Base-by-base conservation (phyloP, 2,888 invertebrate species). In the Drosophila ezoana region DNA sequence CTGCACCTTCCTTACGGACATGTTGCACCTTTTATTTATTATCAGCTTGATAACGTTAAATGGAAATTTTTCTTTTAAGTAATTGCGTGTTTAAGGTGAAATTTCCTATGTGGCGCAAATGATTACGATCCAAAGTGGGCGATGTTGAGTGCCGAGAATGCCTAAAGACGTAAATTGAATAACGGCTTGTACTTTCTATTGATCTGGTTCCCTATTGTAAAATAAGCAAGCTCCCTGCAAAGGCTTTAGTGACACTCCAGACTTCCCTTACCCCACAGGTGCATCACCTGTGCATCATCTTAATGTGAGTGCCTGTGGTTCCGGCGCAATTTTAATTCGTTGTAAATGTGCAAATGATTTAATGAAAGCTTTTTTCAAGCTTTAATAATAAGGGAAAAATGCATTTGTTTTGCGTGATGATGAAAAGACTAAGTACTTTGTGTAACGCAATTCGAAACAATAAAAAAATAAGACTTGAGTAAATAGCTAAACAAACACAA, bases 31-130 rank as follows among this genome's bases (percentile, higher is more conserved):
- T 60, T 66, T 66, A 64, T 75, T 62, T 61, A 47, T 64, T 84
- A 84, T 84, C 89, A 81, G 67, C 62, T 63, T 76, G 85, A 84
- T 76, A 72, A 67, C 81, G 76, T 84, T 87, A 87, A 87, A 81
- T 81, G 77, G 68, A 85, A 8, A 72, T 62, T 72, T 72, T 78
- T 28, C 59, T 63, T 56, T 54, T 64, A 56, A 79, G 85, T 87
- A 28, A 28, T 28, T 28, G 28, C 28, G 28, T 28, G 28, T 28
- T 28, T 8, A 28, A 8, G 28, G 72, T 72, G 73, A 76, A 69
- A 59, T 74, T 45, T 78, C 52, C 48, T 52, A 53, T 59, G 62
- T 62, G 58, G 58, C 52, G 69, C 72, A 81, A 76, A 72, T 67
- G 73, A 76, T 81, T 87, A 81, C 76, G 65, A 43, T 8, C 45